phyloP scores from a whole-genome alignment of 2,888 invertebrate genomes.

The Panzeria rudis region DNA sequence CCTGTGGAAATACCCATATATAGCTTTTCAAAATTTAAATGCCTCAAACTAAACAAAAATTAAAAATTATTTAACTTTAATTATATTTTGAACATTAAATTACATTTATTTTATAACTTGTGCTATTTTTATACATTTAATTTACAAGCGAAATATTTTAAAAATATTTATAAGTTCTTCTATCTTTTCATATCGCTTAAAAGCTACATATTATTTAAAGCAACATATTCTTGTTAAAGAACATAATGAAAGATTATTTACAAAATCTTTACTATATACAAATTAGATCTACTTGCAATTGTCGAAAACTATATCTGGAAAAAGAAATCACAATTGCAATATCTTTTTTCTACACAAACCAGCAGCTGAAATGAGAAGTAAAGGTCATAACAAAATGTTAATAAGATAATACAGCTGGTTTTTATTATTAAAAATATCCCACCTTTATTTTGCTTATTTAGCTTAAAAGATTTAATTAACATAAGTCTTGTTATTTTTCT shows the following conservation, averaged over 20 bases:
- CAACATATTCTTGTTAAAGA: slow-evolving; percentile 26
- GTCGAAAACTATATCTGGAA: background rate
- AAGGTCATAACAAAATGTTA: background rate
- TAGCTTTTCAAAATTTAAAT: too few species aligned
- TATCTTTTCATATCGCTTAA: background rate
- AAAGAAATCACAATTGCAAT: background rate
- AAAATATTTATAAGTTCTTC: background rate
- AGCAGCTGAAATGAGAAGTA: slow-evolving; percentile 37
- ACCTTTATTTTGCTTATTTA: slow-evolving; percentile 61
- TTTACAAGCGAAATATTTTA: slow-evolving; percentile 49
- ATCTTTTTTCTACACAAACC: background rate
- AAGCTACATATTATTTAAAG: background rate
- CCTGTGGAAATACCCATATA: too few species aligned
- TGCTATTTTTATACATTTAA: slow-evolving; percentile 11
- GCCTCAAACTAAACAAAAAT: too few species aligned
- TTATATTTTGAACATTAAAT: background rate
- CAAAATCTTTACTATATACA: slow-evolving; percentile 18
- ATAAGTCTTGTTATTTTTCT: slow-evolving; percentile 57
- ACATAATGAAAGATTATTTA: slow-evolving; percentile 33
- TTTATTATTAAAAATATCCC: slow-evolving; percentile 18
- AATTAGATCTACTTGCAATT: slow-evolving; percentile 1
- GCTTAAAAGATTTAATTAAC: slow-evolving; percentile 71
- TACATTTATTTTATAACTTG: background rate
- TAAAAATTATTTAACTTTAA: too few species aligned
- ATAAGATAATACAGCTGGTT: background rate